Evolutionary conservation across 2,113 vertebrate genomes (phyloP).

Genomic region (Meriones unguiculatus): DNA sequence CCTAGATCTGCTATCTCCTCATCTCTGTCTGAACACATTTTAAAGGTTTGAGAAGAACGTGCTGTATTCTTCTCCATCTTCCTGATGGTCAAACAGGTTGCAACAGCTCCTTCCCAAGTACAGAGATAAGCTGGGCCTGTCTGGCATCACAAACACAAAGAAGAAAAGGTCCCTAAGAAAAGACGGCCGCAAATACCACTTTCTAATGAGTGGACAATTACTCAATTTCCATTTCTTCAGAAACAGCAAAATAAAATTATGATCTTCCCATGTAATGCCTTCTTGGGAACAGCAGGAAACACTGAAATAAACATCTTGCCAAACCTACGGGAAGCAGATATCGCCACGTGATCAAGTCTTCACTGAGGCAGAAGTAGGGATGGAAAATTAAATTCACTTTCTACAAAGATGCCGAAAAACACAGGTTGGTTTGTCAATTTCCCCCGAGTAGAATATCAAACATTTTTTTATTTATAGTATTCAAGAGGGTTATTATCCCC

Average conservation of each 20-base stretch:
- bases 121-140: background rate
- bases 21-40: background rate
- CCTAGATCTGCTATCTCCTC: background rate
- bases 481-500: background rate
- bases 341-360: background rate
- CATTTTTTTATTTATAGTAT: background rate
- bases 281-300: background rate
- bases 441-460: background rate
- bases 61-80: background rate
- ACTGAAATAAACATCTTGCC: background rate
- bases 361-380: background rate
- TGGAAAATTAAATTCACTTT: background rate
- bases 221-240: background rate
- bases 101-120: background rate
- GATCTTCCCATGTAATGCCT: background rate
- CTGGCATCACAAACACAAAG: background rate
- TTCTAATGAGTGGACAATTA: background rate
- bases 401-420: background rate
- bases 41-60: background rate
- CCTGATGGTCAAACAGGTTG: background rate
- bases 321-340: background rate
- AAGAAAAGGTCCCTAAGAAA: background rate
- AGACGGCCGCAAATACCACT: background rate
- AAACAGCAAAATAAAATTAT: slow-evolving; percentile 12
- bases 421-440: background rate